A percentile compares a stretch with the other conserved stretches of the same genome.
Conservation (phyloP, 2,888 invertebrate genomes). For the Cataglyphis altisquamis region DNA sequence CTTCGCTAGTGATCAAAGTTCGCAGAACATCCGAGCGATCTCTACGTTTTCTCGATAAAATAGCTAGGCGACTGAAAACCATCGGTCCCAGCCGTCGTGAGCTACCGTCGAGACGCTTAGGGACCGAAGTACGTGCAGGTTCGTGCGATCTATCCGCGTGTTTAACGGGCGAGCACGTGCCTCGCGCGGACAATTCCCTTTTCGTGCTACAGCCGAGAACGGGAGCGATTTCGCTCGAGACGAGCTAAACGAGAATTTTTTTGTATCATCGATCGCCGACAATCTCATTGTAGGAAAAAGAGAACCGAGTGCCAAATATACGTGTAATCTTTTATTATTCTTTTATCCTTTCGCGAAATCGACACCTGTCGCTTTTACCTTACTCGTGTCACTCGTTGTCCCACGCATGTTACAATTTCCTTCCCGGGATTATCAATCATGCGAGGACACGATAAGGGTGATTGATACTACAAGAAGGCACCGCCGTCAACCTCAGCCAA, state of each 20-base stretch:
- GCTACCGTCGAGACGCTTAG: constrained; percentile 37
- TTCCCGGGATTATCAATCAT: constrained; percentile 40
- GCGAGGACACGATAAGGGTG: constrained; percentile 39
- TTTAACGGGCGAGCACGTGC: constrained; percentile 29
- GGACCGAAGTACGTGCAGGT: constrained; percentile 53
- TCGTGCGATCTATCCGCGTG: constrained; percentile 21
- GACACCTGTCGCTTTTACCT: constrained; percentile 38
- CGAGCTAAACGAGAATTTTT: neutral
- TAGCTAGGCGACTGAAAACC: constrained; percentile 48
- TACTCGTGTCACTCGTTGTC: neutral
- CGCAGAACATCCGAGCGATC: constrained; percentile 31
- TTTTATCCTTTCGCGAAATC: neutral
- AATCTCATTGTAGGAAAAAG: neutral
- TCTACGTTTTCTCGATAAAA: constrained; percentile 52
- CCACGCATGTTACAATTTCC: constrained; percentile 29
- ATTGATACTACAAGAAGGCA: constrained; percentile 35
- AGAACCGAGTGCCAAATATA: neutral
- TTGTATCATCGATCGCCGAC: neutral
- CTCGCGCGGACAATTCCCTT: constrained; percentile 2
- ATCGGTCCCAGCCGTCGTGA: constrained; percentile 40
- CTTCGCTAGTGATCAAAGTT: constrained; percentile 56
- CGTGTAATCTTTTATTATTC: neutral
- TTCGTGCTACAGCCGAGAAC: neutral
- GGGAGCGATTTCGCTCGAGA: neutral
- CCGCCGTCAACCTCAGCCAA: constrained; percentile 17